phyloP scores from a whole-genome alignment of 2,888 invertebrate genomes.

The Nephrotoma flavescens region DNA sequence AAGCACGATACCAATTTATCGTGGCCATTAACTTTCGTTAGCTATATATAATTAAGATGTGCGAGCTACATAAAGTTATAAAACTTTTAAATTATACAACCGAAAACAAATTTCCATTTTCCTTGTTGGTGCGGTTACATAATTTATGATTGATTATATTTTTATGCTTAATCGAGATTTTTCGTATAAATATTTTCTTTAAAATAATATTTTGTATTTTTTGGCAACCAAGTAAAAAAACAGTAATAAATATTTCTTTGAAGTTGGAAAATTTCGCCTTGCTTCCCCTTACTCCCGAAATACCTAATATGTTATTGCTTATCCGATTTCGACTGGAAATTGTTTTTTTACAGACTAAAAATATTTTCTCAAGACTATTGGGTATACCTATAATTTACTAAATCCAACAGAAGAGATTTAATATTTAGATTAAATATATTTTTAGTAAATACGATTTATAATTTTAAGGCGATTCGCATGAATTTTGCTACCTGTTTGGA shows the following conservation, averaged over 20 bases:
- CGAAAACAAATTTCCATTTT: neutral
- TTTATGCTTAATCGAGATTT: neutral
- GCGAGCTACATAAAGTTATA: neutral
- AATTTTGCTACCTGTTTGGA: neutral
- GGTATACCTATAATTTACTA: neutral
- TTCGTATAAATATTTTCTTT: neutral
- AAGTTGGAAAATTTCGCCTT: too few relatives aligned
- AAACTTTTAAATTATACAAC: neutral
- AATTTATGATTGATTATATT: neutral
- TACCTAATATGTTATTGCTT: neutral
- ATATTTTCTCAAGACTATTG: neutral
- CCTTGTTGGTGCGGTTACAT: neutral
- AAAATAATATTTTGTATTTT: neutral
- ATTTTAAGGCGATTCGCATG: neutral
- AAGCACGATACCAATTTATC: neutral
- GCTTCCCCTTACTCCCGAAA: too few relatives aligned
- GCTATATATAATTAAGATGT: neutral
- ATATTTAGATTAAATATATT: neutral
- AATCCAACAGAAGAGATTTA: neutral
- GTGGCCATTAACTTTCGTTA: neutral
- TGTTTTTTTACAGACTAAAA: neutral
- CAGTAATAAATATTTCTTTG: too few relatives aligned
- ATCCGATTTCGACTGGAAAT: neutral
- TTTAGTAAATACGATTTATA: neutral
- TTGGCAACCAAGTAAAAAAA: neutral